phyloP scores from a whole-genome alignment of 2,888 invertebrate species.

The Harpalus rubripes region DNA sequence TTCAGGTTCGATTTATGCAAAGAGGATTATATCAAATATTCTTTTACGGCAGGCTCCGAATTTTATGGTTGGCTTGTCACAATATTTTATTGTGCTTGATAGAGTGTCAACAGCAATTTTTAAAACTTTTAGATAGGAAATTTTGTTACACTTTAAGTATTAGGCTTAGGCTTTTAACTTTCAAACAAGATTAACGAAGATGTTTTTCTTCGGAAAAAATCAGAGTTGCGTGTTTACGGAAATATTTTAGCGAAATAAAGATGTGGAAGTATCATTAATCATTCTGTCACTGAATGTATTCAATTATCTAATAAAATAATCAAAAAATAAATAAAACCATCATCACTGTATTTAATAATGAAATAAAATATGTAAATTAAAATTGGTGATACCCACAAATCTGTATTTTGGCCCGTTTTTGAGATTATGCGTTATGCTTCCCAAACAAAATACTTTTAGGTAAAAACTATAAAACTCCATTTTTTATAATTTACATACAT shows the following conservation, averaged over 20 bases:
- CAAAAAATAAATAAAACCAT: too few relatives aligned
- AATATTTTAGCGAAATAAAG: background rate
- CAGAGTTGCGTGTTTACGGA: slow-evolving; percentile 6
- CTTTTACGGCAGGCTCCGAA: background rate
- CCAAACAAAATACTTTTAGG: too few relatives aligned
- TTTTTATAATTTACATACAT: too few relatives aligned
- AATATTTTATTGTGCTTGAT: slow-evolving; percentile 14
- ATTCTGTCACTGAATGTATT: background rate
- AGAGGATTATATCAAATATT: slow-evolving; percentile 14
- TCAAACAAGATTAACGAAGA: slow-evolving; percentile 15
- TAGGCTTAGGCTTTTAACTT: slow-evolving; percentile 32
- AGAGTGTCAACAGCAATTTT: slow-evolving; percentile 32
- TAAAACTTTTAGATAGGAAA: background rate
- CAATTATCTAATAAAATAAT: too few relatives aligned
- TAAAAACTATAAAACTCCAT: too few relatives aligned
- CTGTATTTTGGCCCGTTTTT: too few relatives aligned
- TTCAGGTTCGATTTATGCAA: slow-evolving; percentile 38
- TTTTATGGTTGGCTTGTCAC: slow-evolving; percentile 1
- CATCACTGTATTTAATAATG: too few relatives aligned
- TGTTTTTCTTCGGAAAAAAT: slow-evolving; percentile 7
- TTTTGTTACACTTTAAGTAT: background rate
- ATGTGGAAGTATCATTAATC: background rate
- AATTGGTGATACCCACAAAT: too few relatives aligned
- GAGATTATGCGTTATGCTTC: too few relatives aligned
- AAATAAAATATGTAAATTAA: too few relatives aligned